Conservation (phyloP, 1,140 invertebrate species). For the Drosophila kurseongensis region DNA sequence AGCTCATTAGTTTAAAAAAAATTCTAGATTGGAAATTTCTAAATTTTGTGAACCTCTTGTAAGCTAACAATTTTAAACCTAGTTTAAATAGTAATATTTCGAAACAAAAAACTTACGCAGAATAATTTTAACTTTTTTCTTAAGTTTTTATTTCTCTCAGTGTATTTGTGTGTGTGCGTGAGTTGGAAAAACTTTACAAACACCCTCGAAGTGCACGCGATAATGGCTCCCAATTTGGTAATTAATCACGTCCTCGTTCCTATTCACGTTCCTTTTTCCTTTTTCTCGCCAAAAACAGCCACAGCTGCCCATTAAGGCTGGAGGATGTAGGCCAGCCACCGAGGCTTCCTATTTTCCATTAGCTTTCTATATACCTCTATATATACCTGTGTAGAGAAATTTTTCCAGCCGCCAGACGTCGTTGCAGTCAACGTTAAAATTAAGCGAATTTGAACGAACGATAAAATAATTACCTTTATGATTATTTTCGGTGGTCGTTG, state of each 20-base stretch:
- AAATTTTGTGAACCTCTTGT: no score
- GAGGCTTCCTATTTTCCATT: slow-evolving; percentile 71
- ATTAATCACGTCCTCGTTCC: slow-evolving; percentile 75
- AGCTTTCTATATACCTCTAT: slow-evolving; percentile 27
- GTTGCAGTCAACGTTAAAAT: slow-evolving; percentile 57
- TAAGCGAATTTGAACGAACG: slow-evolving; percentile 73
- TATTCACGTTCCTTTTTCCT: slow-evolving; percentile 11
- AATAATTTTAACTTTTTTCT: no score
- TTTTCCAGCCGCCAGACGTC: slow-evolving; percentile 31
- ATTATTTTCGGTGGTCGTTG: slow-evolving; percentile 53
- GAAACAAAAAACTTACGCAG: no score
- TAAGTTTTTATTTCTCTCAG: neutral
- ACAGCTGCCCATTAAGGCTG: slow-evolving; percentile 40
- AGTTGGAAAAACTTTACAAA: slow-evolving; percentile 64
- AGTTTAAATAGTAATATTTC: no score
- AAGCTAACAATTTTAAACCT: no score
- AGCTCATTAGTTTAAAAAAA: no score
- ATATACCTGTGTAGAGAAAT: slow-evolving; percentile 24
- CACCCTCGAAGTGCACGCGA: slow-evolving; percentile 74
- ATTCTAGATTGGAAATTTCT: no score
- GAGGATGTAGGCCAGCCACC: slow-evolving; percentile 18
- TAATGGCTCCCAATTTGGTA: slow-evolving; percentile 78
- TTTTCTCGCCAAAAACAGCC: slow-evolving; percentile 18
- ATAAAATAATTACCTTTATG: slow-evolving; percentile 79
- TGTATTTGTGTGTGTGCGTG: slow-evolving; percentile 48